phyloP scores from a whole-genome alignment of 2,888 invertebrate species.

The Aporophyla nigra region DNA sequence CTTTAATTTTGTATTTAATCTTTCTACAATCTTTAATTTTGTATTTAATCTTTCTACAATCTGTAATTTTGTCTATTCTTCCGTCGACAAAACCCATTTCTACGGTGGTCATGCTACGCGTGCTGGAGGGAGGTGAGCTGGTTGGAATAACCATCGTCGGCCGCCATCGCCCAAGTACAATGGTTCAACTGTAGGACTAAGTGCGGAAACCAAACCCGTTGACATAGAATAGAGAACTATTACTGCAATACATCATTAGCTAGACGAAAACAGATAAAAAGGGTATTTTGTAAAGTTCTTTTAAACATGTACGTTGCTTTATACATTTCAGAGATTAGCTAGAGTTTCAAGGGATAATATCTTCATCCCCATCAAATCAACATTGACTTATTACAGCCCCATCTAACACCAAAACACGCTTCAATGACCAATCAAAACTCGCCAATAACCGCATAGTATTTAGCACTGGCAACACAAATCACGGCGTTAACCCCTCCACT shows the following conservation, averaged over 20 bases:
- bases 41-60: no score
- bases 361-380: background rate
- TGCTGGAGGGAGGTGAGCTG: no score
- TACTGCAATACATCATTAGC: background rate
- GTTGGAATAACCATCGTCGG: no score
- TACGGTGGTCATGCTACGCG: no score
- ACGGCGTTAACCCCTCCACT: conserved; percentile 65
- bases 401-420: conserved; percentile 40
- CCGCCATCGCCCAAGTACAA: no score
- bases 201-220: no score
- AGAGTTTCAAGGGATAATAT: background rate
- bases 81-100: no score
- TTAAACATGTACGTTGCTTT: background rate
- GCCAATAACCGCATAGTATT: conserved; percentile 67
- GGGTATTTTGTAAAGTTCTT: background rate
- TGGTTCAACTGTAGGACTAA: no score
- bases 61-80: no score
- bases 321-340: background rate
- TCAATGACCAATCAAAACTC: conserved; percentile 59
- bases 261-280: background rate
- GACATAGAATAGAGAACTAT: no score
- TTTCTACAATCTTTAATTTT: no score
- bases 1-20: no score
- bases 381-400: conserved; percentile 7
- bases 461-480: conserved; percentile 71